Conservation (phyloP, 2,888 invertebrate species). For the Melanargia galathea region DNA sequence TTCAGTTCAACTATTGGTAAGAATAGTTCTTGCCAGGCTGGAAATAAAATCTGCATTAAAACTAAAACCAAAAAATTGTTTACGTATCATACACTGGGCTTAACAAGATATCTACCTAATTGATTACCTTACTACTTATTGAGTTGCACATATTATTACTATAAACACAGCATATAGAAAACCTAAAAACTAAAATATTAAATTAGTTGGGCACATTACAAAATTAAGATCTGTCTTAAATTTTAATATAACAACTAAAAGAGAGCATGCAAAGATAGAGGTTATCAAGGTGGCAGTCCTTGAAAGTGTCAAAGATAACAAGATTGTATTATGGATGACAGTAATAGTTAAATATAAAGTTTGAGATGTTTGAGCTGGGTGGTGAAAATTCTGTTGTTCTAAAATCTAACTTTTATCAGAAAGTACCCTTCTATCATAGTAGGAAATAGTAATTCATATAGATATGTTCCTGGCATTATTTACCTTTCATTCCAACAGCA, state of each 20-base stretch:
- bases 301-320: constrained; percentile 29
- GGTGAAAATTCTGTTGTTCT: too few relatives aligned
- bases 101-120: not conserved
- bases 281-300: constrained; percentile 24
- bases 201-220: not conserved
- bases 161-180: not conserved
- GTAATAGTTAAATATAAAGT: constrained; percentile 11
- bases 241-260: not conserved
- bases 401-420: too few relatives aligned
- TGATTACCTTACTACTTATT: too few relatives aligned
- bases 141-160: not conserved
- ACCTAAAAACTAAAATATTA: not conserved
- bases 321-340: constrained; percentile 5
- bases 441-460: too few relatives aligned
- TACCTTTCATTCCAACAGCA: constrained; percentile 85
- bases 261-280: constrained; percentile 11
- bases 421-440: too few relatives aligned
- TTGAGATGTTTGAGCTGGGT: too few relatives aligned
- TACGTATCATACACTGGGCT: not conserved
- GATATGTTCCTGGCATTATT: not conserved
- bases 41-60: constrained; percentile 46
- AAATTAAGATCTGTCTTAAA: not conserved
- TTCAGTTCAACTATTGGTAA: constrained; percentile 87
- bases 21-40: constrained; percentile 89
- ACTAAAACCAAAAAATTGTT: too few relatives aligned